Base-by-base conservation (phyloP, 2,797 vertebrate species). In the Chloroceryle amazona region DNA sequence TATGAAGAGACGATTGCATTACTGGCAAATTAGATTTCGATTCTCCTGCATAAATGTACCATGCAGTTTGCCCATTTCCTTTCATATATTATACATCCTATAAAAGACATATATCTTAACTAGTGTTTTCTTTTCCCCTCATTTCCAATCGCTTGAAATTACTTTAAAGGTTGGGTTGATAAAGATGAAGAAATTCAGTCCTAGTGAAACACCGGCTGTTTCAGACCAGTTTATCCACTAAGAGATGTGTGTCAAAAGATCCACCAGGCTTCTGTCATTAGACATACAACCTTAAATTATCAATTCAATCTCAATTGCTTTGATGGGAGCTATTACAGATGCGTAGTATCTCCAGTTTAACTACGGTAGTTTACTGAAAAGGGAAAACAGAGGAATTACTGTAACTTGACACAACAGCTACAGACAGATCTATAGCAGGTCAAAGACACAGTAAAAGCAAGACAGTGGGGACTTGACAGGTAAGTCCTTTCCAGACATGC, bases 1-100 rank as follows among this genome's bases (percentile, higher is more conserved):
- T 94, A 96, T 92, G 66, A 94, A 96, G 75, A 95, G 73, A 80
- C 46, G 97, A 98, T 95, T 96, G 72, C 82, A 97, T 97, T 97
- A 96, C 33, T 88, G 60, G 42, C 52, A 96, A 97, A 98, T 97
- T 70, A 86, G 84, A 97, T 97, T 96, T 91, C 91, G 74, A 63
- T 57, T 95, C 86, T 86, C 90, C 80, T 79, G 89, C 74, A 90
- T 82, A 97, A 92, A 93, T 2, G 79, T n/a, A 90, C 94, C 79
- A 96, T 55, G 90, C 72, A 89, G 81, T 75, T 93, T 91, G 75
- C 62, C 82, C 71, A 96, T 96, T 97, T 98, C 96, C 96, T 96
- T 96, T 95, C 89, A 90, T 93, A 39, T 65, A 94, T 95, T 95
- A 95, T 68, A 97, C 71, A 79, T 81, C 93, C 72, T 57, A 84